Base-by-base conservation (phyloP, 2,797 vertebrate genomes). In the Gymnoscopelus microlampas region DNA sequence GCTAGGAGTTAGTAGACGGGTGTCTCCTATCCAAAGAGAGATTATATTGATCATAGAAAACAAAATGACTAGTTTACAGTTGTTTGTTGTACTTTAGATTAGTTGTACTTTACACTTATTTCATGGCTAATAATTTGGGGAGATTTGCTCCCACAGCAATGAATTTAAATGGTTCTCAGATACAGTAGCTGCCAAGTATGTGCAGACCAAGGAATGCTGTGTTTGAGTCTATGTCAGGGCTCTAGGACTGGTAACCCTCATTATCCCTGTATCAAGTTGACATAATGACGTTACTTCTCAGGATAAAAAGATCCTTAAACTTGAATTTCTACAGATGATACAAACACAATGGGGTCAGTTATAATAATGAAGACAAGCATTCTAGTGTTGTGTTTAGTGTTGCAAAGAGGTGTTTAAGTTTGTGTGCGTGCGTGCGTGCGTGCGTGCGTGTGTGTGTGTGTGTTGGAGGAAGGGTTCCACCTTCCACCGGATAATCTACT, bases 201-300 rank as follows among this genome's bases (percentile, higher is more conserved):
- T 7, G 58, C 2, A 47, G 58, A 56, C 8, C 39, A 24, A 66
- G 64, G 14, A 63, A 50, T 23, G 7, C n/a, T 9, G 62, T 57
- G 49, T 50, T 57, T 61, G 61, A 32, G 15, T 55, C 23, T 26
- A 51, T 53, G 65, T 65, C 12, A 24, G 39, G 54, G 56, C 58
- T 70, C 57, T 29, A 29, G 68, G n/a, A 64, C n/a, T 68, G 48
- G 59, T 57, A 58, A 64, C 32, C 48, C 55, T 78, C 68, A 71
- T 86, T 78, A 82, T 83, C 73, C 26, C 14, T 53, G 55, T 71
- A 65, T 77, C 71, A 77, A 58, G 68, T 68, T 73, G 68, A 73
- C 70, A 77, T n/a, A 35, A 9, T 70, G 47, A 73, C 84, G 79
- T 78, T 71, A 80, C 53, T 49, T 76, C 63, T 68, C 53, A 50